Evolutionary conservation across 1,140 invertebrate genomes (phyloP).

Genomic region (Caenorhabditis tropicalis): DNA sequence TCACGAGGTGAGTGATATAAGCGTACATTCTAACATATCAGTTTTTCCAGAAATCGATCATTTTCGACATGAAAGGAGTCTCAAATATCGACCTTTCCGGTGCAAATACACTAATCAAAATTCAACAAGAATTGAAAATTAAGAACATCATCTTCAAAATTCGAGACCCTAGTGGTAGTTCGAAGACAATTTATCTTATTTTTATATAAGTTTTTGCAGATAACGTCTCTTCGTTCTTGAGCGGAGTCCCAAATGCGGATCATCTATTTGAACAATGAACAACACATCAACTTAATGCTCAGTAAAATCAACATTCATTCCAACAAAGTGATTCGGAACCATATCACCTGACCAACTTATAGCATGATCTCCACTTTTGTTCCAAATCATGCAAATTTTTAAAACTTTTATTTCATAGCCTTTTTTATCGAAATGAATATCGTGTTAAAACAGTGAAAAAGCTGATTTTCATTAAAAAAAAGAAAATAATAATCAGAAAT

Average conservation of each 20-base stretch:
- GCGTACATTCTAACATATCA: no score
- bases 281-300: background rate
- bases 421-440: no score
- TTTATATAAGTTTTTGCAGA: background rate
- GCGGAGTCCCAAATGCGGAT: background rate
- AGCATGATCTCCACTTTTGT: no score
- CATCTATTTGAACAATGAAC: background rate
- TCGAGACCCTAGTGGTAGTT: background rate
- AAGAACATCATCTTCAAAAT: background rate
- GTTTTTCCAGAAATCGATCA: background rate
- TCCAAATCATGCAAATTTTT: no score
- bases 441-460: no score
- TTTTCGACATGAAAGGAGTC: constrained; percentile 3
- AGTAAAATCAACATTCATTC: background rate
- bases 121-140: background rate
- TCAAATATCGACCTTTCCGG: constrained; percentile 1
- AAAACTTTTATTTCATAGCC: no score
- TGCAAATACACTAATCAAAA: background rate
- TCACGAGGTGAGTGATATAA: background rate
- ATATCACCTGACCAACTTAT: background rate
- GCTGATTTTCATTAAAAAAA: no score
- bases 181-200: background rate
- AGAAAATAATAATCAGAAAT: no score
- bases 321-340: background rate
- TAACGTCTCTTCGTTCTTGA: background rate